Evolutionary conservation across 2,113 vertebrate species (phyloP).

Genomic region (Chaetodon auriga): DNA sequence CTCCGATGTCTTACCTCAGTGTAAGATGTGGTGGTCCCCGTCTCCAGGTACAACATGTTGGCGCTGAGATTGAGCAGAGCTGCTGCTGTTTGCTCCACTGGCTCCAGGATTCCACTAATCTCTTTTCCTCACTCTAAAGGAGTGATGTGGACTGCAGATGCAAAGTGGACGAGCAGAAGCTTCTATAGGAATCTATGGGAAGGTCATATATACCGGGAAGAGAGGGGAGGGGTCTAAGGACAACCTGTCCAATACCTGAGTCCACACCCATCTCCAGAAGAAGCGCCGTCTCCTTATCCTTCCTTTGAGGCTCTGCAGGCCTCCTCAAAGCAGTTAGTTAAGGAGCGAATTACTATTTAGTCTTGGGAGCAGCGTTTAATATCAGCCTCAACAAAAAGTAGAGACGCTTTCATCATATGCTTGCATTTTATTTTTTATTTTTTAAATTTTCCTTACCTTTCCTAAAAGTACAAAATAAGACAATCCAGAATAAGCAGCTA

Average conservation of each 20-base stretch:
- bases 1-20: constrained; percentile 91
- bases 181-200: constrained; percentile 90
- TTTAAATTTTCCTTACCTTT: neutral
- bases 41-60: constrained; percentile 99
- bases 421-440: neutral
- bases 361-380: neutral
- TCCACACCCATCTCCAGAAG: constrained; percentile 86
- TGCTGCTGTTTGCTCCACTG: constrained; percentile 96
- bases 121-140: constrained; percentile 87
- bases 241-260: constrained; percentile 96
- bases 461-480: neutral
- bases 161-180: constrained; percentile 87
- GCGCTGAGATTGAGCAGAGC: constrained; percentile 97
- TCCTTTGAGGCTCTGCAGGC: constrained; percentile 87
- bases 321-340: neutral
- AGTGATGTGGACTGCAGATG: constrained; percentile 81
- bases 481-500: neutral
- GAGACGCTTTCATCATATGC: neutral
- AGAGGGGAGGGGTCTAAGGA: constrained; percentile 89
- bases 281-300: constrained; percentile 85
- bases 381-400: neutral
- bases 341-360: neutral
- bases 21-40: constrained; percentile 94
- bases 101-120: constrained; percentile 96
- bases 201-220: constrained; percentile 93